phyloP scores from a whole-genome alignment of 2,797 vertebrate species.

The Aplochiton taeniatus region DNA sequence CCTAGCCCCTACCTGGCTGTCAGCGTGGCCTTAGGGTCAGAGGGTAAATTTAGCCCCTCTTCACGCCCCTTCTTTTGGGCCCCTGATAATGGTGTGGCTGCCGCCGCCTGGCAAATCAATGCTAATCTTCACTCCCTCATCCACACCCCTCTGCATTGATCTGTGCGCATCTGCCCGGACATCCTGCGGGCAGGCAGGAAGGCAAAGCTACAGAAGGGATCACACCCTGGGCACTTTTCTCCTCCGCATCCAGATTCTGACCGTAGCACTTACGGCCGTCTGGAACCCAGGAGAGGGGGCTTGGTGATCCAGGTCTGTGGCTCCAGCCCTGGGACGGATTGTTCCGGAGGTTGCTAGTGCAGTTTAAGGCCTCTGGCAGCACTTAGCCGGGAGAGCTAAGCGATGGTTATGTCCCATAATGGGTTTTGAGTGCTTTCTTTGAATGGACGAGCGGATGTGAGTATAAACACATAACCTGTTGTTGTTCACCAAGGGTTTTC shows the following conservation, averaged over 20 bases:
- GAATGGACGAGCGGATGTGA: slow-evolving; percentile 25
- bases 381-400: slow-evolving; percentile 19
- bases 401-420: slow-evolving; percentile 44
- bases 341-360: slow-evolving; percentile 34
- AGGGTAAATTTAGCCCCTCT: no score
- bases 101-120: slow-evolving; percentile 64
- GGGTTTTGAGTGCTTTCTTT: slow-evolving; percentile 17
- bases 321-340: slow-evolving; percentile 27
- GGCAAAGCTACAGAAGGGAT: slow-evolving; percentile 7
- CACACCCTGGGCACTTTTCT: neutral
- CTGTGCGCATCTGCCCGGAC: slow-evolving; percentile 41
- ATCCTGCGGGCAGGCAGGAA: slow-evolving; percentile 49
- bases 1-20: no score
- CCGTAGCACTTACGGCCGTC: slow-evolving; percentile 52
- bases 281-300: slow-evolving; percentile 37
- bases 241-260: slow-evolving; percentile 20
- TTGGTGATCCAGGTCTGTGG: slow-evolving; percentile 43
- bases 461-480: no score
- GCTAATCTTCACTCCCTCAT: slow-evolving; percentile 67
- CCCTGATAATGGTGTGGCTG: slow-evolving; percentile 40
- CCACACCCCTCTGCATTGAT: slow-evolving; percentile 64
- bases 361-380: slow-evolving; percentile 34
- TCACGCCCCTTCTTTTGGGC: neutral
- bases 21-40: no score
- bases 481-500: no score